phyloP scores from a whole-genome alignment of 1,140 invertebrate genomes.

The Megalopta genalis region DNA sequence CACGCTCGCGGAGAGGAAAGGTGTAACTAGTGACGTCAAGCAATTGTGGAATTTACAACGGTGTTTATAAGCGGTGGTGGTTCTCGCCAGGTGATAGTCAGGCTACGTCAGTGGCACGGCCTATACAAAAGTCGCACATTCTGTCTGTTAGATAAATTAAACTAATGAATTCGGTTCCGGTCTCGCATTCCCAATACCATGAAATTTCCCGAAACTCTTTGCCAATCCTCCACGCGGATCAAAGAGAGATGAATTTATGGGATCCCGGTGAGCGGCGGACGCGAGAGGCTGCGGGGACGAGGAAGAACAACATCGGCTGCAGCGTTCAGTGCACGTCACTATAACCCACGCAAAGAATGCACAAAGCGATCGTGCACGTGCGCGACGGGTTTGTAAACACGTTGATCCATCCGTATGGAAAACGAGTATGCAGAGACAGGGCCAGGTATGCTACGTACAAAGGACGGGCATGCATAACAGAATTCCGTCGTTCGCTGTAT shows the following conservation, averaged over 20 bases:
- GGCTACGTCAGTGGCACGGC: not conserved
- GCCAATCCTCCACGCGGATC: no score
- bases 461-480: constrained; percentile 35
- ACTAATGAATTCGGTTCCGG: not conserved
- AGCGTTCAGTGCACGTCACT: not conserved
- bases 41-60: not conserved
- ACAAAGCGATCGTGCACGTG: constrained; percentile 15
- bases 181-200: no score
- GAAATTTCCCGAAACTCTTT: not conserved
- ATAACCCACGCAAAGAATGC: constrained; percentile 27
- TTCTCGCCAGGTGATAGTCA: not conserved
- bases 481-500: not conserved
- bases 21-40: not conserved
- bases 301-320: not conserved
- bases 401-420: constrained; percentile 26
- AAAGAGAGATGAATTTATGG: no score
- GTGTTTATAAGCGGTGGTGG: constrained; percentile 1
- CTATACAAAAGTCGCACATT: not conserved
- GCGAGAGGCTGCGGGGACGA: no score
- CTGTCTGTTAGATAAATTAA: not conserved
- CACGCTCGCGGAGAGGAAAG: not conserved
- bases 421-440: constrained; percentile 21
- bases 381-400: constrained; percentile 30
- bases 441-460: constrained; percentile 22
- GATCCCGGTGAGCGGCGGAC: no score